Conservation (phyloP, 2,113 vertebrate genomes). For the Sylvietta virens region DNA sequence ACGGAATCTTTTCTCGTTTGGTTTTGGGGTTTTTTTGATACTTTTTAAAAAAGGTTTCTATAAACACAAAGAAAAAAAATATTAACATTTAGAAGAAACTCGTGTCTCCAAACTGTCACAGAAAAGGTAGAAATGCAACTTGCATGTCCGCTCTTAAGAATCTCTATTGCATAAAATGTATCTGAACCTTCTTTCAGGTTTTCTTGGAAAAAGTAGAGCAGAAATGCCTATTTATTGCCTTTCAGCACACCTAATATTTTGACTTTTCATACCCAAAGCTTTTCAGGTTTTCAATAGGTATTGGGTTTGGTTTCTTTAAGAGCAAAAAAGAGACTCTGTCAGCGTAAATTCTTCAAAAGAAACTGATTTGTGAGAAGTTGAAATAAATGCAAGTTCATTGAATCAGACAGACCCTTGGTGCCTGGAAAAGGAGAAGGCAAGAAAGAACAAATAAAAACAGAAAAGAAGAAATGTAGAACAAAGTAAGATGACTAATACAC, state of each 20-base stretch:
- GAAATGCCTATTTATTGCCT: accelerated
- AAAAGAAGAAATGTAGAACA: not conserved
- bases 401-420: not conserved
- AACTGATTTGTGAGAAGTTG: not conserved
- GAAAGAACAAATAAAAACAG: not conserved
- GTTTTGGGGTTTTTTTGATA: not conserved
- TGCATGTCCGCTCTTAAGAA: accelerated
- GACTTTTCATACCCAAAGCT: not conserved
- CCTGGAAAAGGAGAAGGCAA: not conserved
- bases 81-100: not conserved
- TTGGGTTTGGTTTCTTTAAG: accelerated
- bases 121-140: not conserved
- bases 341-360: not conserved
- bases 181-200: not conserved
- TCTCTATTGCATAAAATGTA: not conserved
- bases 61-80: not conserved
- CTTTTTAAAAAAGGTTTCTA: not conserved
- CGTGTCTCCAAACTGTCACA: accelerated
- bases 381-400: not conserved
- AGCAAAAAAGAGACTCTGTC: not conserved
- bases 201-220: not conserved
- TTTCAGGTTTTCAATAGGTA: not conserved
- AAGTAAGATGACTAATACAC: not conserved
- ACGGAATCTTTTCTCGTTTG: not conserved
- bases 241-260: not conserved